Base-by-base conservation (phyloP, 2,797 vertebrate genomes). In the Ctenosaura bakeri region DNA sequence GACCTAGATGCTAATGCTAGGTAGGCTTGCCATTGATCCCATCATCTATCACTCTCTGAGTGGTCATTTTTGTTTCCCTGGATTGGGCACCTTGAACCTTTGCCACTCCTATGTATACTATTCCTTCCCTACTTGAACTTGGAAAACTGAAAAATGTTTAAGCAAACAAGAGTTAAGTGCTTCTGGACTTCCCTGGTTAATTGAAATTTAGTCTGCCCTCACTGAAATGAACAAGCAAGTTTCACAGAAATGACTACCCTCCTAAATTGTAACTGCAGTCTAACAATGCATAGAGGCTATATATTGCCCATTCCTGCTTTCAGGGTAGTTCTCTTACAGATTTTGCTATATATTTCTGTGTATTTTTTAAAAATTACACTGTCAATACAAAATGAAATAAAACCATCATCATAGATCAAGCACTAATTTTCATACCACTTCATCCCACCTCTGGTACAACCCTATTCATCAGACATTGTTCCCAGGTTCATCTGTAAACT, bases 161-260 rank as follows among this genome's bases (percentile, higher is more conserved):
- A 62, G 6, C 7, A 79, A 92, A 85, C 80, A 9, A 87, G 26
- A 46, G 42, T 46, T 81, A 1, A 87, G 83, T 52, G 92, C 7
- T 0, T 76, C 26, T 64, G 32, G 1, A 1, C 86, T 50, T 87
- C 14, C 62, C 22, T 52, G 52, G 24, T 59, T 80, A 6, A 26
- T 20, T 6, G 20, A 77, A 62, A 77, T 62, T n/a, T 46, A 62
- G 29, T 22, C 42, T 7, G 3, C 38, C 2, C 16, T 46, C 38
- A 35, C n/a, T 38, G 6, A 82, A 82, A 88, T 73, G 35, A 82
- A 59, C 32, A 73, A 7, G 56, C n/a, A 69, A 12, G 32, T 88
- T 16, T 71, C n/a, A 10, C 6, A 32, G 78, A 18, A 42, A 24
- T 59, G 6, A 42, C 14, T 42, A 32, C 29, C 24, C 26, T 42